Evolutionary conservation across 2,113 vertebrate species (phyloP), one percentile per base, ranked within the genome.

Genomic region (Saccopteryx bilineata): DNA sequence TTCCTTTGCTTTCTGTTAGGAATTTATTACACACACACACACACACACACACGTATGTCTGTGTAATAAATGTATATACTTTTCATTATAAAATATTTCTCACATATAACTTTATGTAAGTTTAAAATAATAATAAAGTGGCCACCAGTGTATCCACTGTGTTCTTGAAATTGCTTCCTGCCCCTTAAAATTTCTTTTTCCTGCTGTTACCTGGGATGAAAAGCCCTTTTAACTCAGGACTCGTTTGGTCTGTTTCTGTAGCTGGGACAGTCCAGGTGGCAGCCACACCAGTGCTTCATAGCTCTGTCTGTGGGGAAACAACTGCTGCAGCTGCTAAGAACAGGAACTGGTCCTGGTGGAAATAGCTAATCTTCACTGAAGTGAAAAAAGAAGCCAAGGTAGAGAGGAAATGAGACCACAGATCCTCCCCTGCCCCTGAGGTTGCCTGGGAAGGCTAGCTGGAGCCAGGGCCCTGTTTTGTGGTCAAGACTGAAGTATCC

Each of bases 341-440:
- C 85, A 95, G 97, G 97, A 97, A 97, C 97, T 96, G 86, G 58
- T 92, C 21, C 60, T 48, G 78, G 69, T 96, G 76, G 93, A 94
- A 96, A 97, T 90, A 96, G 66, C 92, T 94, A 48, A 82, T 95
- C 96, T 95, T 96, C 94, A 96, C 0, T 94, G 93, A 91, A 74
- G 92, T 92, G 92, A 87, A 86, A 94, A 94, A 93, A 95, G 93
- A 96, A 96, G 95, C 96, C 84, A 89, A 84, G 61, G 80, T 96
- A 28, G 80, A 96, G 81, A 97, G 97, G 97, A 97, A 97, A 97
- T 89, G 93, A 97, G 95, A 93, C 90, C 85, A 48, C 84, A 96
- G 85, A 88, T 65, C 78, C 63, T 96, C 60, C 76, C 19, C 65
- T 65, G 65, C 28, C 75, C 85, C 85, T 46, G 46, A 65, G 76